Conservation (phyloP, 1,140 invertebrate genomes). For the Mylabris phalerata region DNA sequence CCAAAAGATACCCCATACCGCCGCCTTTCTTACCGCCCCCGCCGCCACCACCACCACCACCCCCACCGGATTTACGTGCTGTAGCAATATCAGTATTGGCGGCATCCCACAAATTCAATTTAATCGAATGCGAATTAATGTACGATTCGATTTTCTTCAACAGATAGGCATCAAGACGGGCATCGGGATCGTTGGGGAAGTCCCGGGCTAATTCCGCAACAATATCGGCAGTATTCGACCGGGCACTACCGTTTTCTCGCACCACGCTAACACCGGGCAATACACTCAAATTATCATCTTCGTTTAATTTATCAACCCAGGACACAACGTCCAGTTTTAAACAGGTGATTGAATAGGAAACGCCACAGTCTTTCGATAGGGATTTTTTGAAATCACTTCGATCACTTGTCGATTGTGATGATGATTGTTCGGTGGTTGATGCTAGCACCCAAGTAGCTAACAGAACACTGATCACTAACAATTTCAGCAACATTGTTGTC, state of each 20-base stretch:
- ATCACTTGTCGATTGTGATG: constrained; percentile 8
- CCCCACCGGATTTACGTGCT: constrained; percentile 44
- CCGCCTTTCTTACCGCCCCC: constrained; percentile 48
- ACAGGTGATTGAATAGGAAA: constrained; percentile 66
- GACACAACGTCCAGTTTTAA: constrained; percentile 71
- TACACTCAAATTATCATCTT: constrained; percentile 55
- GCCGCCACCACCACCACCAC: constrained; percentile 42
- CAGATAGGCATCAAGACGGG: constrained; percentile 67
- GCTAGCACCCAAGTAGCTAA: background rate
- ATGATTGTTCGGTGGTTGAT: background rate
- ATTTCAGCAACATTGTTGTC: background rate
- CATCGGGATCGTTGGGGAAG: constrained; percentile 67
- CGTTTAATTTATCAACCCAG: constrained; percentile 63
- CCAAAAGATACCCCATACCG: constrained; percentile 51
- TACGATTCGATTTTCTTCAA: constrained; percentile 63
- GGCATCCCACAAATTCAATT: constrained; percentile 60
- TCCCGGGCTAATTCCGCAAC: constrained; percentile 64
- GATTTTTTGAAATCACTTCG: constrained; percentile 35
- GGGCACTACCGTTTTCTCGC: constrained; percentile 50
- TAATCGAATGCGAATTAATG: constrained; percentile 64
- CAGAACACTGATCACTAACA: constrained; percentile 1
- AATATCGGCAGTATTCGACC: constrained; percentile 56
- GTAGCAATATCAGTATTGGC: constrained; percentile 45
- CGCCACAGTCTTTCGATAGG: constrained; percentile 56
- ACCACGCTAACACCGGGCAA: constrained; percentile 65